A percentile compares a stretch with the other conserved stretches of the same genome.
Conservation (phyloP, 2,797 vertebrate species). For the Malacoctenus gilli region DNA sequence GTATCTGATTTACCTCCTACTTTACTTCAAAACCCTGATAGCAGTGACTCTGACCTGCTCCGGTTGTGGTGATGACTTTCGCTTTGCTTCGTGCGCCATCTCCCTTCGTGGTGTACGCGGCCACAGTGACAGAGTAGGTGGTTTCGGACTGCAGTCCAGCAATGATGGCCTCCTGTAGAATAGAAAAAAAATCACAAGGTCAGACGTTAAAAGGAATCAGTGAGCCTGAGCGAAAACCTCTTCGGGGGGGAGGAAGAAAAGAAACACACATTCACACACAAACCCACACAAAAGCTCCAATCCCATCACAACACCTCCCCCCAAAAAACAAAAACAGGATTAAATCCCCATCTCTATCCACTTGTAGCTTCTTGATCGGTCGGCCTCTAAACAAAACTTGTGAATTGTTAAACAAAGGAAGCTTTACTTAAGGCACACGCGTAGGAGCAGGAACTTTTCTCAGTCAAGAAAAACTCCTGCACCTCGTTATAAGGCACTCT, state of each 20-base stretch:
- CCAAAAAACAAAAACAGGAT: slow-evolving; percentile 35
- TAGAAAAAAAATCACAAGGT: slow-evolving; percentile 21
- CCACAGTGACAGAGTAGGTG: slow-evolving; percentile 94
- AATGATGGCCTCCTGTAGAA: slow-evolving; percentile 89
- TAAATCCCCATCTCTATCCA: slow-evolving; percentile 46
- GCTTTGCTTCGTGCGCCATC: slow-evolving; percentile 96
- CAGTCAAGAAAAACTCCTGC: slow-evolving; percentile 63
- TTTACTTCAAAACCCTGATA: slow-evolving; percentile 26
- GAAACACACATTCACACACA: slow-evolving; percentile 47
- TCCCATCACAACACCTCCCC: slow-evolving; percentile 62
- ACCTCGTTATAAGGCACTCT: slow-evolving; percentile 49
- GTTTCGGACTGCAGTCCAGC: slow-evolving; percentile 92
- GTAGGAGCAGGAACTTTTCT: slow-evolving; percentile 67
- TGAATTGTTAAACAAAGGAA: slow-evolving; percentile 33
- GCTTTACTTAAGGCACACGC: slow-evolving; percentile 48
- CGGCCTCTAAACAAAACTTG: slow-evolving; percentile 41
- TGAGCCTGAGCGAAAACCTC: slow-evolving; percentile 8
- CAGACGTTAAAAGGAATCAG: slow-evolving; percentile 32
- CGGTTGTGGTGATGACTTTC: slow-evolving; percentile 93
- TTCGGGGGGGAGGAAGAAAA: slow-evolving; percentile 7
- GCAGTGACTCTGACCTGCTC: slow-evolving; percentile 84
- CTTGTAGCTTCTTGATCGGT: slow-evolving; percentile 25
- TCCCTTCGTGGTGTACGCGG: slow-evolving; percentile 97
- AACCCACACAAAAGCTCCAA: slow-evolving; percentile 58
- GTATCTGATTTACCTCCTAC: slow-evolving; percentile 11